Evolutionary conservation across 37 sponge, comb jelly and placozoan genomes (phyloP).

Genomic region (Chondrosia reniformis): DNA sequence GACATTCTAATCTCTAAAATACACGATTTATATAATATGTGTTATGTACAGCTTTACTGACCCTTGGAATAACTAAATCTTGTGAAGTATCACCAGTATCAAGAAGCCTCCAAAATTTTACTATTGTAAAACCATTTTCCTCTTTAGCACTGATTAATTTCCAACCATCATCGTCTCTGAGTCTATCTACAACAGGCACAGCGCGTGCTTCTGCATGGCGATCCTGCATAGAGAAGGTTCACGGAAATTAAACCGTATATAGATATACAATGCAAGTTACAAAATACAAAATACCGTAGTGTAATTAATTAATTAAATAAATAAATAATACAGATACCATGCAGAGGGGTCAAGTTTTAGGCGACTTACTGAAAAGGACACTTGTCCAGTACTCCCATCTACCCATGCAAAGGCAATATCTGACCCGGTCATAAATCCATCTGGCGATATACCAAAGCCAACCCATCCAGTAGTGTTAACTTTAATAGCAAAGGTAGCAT

Average conservation of each 20-base stretch:
- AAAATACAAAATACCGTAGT: too few relatives aligned
- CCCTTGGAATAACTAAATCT: not conserved
- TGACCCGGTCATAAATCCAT: not conserved
- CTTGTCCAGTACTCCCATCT: not conserved
- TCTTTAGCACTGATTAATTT: not conserved
- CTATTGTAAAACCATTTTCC: not conserved
- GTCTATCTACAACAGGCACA: too few relatives aligned
- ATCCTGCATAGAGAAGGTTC: too few relatives aligned
- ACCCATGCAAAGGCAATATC: not conserved
- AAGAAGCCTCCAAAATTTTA: not conserved
- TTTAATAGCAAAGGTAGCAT: not conserved
- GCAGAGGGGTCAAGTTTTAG: too few relatives aligned
- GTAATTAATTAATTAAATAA: too few relatives aligned
- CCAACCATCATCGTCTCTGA: too few relatives aligned
- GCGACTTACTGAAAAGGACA: not conserved
- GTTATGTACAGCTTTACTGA: not conserved
- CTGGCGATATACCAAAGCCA: conserved; percentile 10
- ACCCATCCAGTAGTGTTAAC: not conserved
- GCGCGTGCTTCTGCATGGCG: too few relatives aligned
- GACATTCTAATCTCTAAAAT: too few relatives aligned
- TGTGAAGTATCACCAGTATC: not conserved
- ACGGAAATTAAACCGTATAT: too few relatives aligned
- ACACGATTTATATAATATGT: too few relatives aligned
- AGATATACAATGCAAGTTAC: too few relatives aligned
- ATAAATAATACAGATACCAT: too few relatives aligned